Conservation (phyloP, 2,888 invertebrate species). For the Psylliodes chrysocephalus region DNA sequence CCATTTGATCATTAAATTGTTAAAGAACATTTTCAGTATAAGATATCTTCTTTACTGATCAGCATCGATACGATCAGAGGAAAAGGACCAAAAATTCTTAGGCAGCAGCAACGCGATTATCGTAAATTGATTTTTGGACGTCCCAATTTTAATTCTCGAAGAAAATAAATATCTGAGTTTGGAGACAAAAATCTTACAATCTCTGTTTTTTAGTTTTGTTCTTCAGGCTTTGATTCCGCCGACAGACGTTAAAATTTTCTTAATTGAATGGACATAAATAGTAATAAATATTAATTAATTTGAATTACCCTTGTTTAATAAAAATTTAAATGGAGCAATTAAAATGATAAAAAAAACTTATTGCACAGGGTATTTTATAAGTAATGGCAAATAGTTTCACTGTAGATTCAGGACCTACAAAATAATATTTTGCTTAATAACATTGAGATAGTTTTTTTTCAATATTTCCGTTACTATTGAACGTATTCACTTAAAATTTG, state of each 20-base stretch:
- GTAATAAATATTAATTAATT: neutral
- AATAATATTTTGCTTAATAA: too few relatives aligned
- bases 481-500: too few relatives aligned
- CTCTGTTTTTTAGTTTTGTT: neutral
- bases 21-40: slow-evolving; percentile 44
- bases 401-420: too few relatives aligned
- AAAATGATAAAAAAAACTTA: too few relatives aligned
- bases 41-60: slow-evolving; percentile 48
- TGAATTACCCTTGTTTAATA: too few relatives aligned
- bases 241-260: neutral
- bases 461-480: too few relatives aligned
- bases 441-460: too few relatives aligned
- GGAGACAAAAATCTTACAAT: slow-evolving; percentile 2
- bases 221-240: slow-evolving; percentile 2
- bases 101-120: slow-evolving; percentile 55
- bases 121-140: slow-evolving; percentile 61
- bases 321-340: too few relatives aligned
- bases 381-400: too few relatives aligned
- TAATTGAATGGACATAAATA: too few relatives aligned
- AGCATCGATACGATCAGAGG: slow-evolving; percentile 50
- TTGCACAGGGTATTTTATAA: too few relatives aligned
- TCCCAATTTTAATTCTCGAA: slow-evolving; percentile 57
- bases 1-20: slow-evolving; percentile 28
- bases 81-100: slow-evolving; percentile 45
- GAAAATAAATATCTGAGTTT: neutral